Conservation (phyloP, 2,888 invertebrate genomes). For the Actias luna region DNA sequence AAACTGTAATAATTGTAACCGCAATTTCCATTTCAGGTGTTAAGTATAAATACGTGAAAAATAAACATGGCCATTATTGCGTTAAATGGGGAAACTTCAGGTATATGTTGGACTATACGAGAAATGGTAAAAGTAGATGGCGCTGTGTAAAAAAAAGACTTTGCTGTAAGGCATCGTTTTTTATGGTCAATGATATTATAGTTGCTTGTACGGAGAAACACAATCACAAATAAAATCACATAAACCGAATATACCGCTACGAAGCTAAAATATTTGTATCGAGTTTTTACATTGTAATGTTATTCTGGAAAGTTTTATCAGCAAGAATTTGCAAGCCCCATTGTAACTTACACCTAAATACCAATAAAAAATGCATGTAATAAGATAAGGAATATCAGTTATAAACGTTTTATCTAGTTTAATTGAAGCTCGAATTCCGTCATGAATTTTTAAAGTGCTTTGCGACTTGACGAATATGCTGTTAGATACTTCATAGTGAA, state of each 20-base stretch:
- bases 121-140: conserved; percentile 40
- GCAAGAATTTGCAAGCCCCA: too few species aligned
- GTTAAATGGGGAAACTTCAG: conserved; percentile 27
- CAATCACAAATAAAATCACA: neutral
- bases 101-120: conserved; percentile 30
- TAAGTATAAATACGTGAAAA: neutral
- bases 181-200: conserved; percentile 31
- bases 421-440: too few species aligned
- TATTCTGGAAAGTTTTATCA: too few species aligned
- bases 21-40: neutral
- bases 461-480: too few species aligned
- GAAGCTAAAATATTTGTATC: too few species aligned
- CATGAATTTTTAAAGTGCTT: too few species aligned
- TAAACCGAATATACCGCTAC: neutral
- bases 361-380: too few species aligned
- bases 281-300: too few species aligned
- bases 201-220: conserved; percentile 23
- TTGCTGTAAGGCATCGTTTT: conserved; percentile 36
- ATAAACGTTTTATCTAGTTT: too few species aligned
- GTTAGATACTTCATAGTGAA: too few species aligned
- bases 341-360: too few species aligned
- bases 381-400: too few species aligned
- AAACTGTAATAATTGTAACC: neutral
- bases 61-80: conserved; percentile 19
- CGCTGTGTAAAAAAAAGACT: conserved; percentile 37